Percentiles rank a stretch among this genome's conserved stretches.
Conservation (phyloP, 2,888 invertebrate genomes). For the Melanophora roralis region DNA sequence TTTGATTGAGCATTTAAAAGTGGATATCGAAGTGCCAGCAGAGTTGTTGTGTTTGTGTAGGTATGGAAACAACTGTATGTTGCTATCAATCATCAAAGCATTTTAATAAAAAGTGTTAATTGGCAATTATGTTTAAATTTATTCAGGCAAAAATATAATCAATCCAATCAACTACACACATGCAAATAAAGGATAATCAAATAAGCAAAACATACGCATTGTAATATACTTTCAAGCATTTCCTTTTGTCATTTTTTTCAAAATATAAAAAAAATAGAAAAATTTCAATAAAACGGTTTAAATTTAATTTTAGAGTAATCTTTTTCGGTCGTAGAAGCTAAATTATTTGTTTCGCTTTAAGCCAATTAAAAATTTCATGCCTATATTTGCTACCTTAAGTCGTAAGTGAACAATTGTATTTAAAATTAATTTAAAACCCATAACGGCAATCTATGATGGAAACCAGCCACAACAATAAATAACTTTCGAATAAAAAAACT, state of each 20-base stretch:
- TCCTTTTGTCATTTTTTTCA: too few relatives aligned
- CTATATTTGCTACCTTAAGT: conserved; percentile 10
- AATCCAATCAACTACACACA: conserved; percentile 67
- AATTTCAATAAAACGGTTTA: too few relatives aligned
- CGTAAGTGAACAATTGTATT: background rate
- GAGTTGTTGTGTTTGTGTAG: conserved; percentile 8
- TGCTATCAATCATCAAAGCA: conserved; percentile 65
- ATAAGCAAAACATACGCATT: background rate
- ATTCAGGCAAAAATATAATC: conserved; percentile 73
- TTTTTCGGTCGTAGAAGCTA: too few relatives aligned
- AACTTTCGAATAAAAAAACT: conserved; percentile 20
- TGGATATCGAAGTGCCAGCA: background rate
- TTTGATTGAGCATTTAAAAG: conserved; percentile 46
- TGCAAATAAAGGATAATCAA: conserved; percentile 13
- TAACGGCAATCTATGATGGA: conserved; percentile 46
- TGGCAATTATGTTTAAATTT: conserved; percentile 75
- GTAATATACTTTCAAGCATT: too few relatives aligned
- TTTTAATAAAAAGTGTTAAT: conserved; percentile 71
- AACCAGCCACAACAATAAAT: conserved; percentile 41
- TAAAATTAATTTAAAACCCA: conserved; percentile 46
- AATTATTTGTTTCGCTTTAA: background rate
- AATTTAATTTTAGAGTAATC: too few relatives aligned
- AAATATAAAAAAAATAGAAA: too few relatives aligned
- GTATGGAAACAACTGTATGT: conserved; percentile 12
- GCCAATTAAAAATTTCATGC: conserved; percentile 31